Evolutionary conservation across 2,797 vertebrate species (phyloP), one percentile per base, ranked within the genome.

Genomic region (Tarsius wallacei): DNA sequence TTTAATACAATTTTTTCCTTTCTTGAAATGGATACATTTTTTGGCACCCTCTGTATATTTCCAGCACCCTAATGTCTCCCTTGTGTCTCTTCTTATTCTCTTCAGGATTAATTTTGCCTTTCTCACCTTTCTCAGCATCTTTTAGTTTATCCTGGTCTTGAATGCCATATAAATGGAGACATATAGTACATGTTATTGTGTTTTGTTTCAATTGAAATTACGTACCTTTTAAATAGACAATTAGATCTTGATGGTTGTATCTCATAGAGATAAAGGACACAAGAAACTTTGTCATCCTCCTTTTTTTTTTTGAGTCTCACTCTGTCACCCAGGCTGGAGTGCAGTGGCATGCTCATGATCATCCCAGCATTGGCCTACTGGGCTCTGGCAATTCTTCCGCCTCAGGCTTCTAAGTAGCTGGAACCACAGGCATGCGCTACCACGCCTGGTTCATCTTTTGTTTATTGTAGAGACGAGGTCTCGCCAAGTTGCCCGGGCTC

Each of bases 51-150:
- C 4, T 42, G 42, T 42, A 3, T 15, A 11, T n/a, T 87, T 73
- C 14, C 13, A 24, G 19, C 3, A 88, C 5, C 1, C 26, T 26
- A 2, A 1, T 12, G 5, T 28, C 9, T 31, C 11, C 19, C 55
- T 53, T 24, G 11, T 71, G 15, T 33, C 36, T 77, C 33, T 90
- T 73, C 26, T 17, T 11, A 4, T 22, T 64, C 12, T 61, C 19
- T 57, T 16, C 33, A n/a, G 19, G 78, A 22, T 36, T 63, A 36
- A 59, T 78, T 42, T 42, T 42, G 13, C 63, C 31, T 17, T 49
- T 28, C 33, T 73, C 7, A 11, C 7, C 55, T 88, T 70, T 55
- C 55, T 26, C 66, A 70, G 13, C 13, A 15, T 55, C 15, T 63
- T 36, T 68, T 74, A 13, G 0, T 55, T 85, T 76, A n/a, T 55